Percentiles rank a stretch among this genome's conserved stretches.
Evolutionary conservation across 2,888 invertebrate genomes (phyloP).

Genomic region (Troides helena): DNA sequence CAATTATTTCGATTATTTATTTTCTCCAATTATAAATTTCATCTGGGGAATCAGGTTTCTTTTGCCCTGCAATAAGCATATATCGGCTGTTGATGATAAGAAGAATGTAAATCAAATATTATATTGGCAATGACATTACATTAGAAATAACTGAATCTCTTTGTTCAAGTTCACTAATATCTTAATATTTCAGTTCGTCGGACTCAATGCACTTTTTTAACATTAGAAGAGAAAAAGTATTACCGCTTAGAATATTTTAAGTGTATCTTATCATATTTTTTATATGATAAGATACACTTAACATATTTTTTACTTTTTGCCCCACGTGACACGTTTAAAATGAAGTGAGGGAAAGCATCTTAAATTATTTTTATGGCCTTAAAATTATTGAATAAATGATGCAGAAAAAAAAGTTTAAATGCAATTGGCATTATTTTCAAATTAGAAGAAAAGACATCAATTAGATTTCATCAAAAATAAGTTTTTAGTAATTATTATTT

Average conservation of each 20-base stretch:
- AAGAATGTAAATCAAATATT: too few species aligned
- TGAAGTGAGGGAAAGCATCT: neutral
- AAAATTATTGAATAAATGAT: neutral
- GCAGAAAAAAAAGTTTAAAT: slow-evolving; percentile 15
- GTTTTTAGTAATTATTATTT: neutral
- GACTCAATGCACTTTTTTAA: too few species aligned
- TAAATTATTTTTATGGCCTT: neutral
- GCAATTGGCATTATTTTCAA: slow-evolving; percentile 22
- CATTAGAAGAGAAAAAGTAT: too few species aligned
- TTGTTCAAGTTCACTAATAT: too few species aligned
- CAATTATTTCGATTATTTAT: slow-evolving; percentile 10
- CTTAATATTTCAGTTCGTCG: too few species aligned
- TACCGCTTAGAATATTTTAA: too few species aligned
- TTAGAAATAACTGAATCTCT: too few species aligned
- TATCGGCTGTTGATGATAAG: too few species aligned
- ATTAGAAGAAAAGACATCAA: slow-evolving; percentile 9
- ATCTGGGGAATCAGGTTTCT: neutral
- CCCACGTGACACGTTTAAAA: neutral
- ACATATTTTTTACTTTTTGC: neutral
- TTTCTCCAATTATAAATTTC: slow-evolving; percentile 10
- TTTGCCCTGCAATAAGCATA: neutral
- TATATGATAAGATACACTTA: too few species aligned
- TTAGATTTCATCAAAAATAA: neutral
- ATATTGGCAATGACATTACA: too few species aligned
- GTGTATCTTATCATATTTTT: too few species aligned